Percentiles rank a stretch among this genome's conserved stretches.
Evolutionary conservation across 2,113 vertebrate genomes (phyloP).

Genomic region (Phalacrocorax aristotelis): DNA sequence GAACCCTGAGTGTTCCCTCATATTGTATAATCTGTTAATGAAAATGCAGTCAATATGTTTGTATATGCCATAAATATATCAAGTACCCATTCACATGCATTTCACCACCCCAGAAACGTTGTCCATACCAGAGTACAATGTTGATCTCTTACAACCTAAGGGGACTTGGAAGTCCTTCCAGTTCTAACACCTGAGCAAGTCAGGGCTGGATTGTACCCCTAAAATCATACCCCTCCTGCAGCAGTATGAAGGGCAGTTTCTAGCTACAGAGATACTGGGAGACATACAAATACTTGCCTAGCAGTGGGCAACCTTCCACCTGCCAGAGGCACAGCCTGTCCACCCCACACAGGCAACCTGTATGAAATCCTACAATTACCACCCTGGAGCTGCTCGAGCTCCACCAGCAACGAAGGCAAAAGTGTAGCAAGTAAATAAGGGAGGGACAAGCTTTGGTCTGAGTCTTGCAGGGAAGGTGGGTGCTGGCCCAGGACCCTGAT

Average conservation of each 20-base stretch:
- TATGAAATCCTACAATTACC: background rate
- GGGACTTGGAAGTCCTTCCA: background rate
- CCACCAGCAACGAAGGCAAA: background rate
- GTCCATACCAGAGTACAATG: background rate
- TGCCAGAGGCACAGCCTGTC: background rate
- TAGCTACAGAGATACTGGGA: background rate
- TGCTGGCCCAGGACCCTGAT: background rate
- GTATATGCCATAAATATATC: background rate
- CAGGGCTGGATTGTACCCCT: background rate
- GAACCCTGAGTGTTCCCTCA: background rate
- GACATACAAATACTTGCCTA: accelerated
- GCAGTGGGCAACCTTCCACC: background rate
- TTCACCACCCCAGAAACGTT: background rate
- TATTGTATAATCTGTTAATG: background rate
- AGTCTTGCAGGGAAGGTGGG: background rate
- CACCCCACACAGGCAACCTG: background rate
- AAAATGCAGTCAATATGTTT: background rate
- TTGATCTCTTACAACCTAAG: background rate
- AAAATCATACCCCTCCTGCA: background rate
- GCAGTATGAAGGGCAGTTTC: background rate
- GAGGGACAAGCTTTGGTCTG: background rate
- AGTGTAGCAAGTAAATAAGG: background rate
- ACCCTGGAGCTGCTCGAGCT: background rate
- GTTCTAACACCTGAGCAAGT: background rate
- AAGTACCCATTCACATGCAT: background rate